phyloP scores from a whole-genome alignment of 2,113 vertebrate species.

The Verasper variegatus region DNA sequence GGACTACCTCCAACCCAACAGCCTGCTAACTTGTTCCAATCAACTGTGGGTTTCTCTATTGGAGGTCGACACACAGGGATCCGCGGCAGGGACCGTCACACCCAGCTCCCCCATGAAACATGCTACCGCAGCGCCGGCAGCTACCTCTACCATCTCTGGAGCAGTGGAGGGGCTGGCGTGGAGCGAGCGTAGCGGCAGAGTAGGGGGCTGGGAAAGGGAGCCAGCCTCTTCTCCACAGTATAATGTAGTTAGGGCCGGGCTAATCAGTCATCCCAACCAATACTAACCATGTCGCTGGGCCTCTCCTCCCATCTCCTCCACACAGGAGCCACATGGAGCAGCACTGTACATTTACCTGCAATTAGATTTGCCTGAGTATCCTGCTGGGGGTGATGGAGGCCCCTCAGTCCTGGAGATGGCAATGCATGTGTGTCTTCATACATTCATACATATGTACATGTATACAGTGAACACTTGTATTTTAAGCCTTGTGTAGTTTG shows the following conservation, averaged over 20 bases:
- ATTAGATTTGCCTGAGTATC: constrained; percentile 80
- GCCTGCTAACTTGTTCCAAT: constrained; percentile 58
- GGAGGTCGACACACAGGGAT: constrained; percentile 55
- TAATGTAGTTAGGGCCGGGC: constrained; percentile 76
- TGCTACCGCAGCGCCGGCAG: constrained; percentile 11
- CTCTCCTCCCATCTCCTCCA: constrained; percentile 75
- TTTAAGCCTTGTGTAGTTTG: not conserved
- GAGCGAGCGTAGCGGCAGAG: constrained; percentile 31
- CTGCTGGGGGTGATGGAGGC: constrained; percentile 77
- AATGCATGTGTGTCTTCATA: constrained; percentile 36
- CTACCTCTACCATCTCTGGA: constrained; percentile 42
- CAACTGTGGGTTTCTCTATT: constrained; percentile 52
- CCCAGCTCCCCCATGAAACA: constrained; percentile 8
- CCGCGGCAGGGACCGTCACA: constrained; percentile 30
- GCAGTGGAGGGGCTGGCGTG: constrained; percentile 13
- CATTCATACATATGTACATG: not conserved
- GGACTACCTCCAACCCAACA: constrained; percentile 53
- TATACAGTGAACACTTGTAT: not conserved
- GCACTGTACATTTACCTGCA: constrained; percentile 81
- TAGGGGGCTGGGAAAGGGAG: constrained; percentile 48
- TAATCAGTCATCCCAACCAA: constrained; percentile 82
- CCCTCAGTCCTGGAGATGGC: constrained; percentile 61
- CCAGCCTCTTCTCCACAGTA: constrained; percentile 76
- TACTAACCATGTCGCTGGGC: constrained; percentile 81
- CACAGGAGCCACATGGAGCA: constrained; percentile 73